phyloP scores from a whole-genome alignment of 1,140 invertebrate species.

The Trachelipus rathkii region DNA sequence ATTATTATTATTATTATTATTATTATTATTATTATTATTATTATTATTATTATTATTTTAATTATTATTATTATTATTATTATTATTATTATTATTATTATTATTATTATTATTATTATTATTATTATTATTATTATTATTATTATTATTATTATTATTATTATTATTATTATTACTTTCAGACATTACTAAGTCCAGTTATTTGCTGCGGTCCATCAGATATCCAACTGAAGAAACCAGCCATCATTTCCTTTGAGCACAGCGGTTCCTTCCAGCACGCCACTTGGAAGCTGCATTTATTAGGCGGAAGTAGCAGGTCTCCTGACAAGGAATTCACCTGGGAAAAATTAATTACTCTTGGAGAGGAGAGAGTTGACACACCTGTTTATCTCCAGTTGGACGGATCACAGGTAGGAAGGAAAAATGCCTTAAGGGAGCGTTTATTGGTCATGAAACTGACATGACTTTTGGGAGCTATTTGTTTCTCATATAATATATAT shows the following conservation, averaged over 20 bases:
- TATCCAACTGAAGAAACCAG: slow-evolving; percentile 19
- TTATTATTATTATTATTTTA: slow-evolving; percentile 22
- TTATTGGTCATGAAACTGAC: too few species aligned
- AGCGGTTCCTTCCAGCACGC: slow-evolving; percentile 20
- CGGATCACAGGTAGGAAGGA: slow-evolving; percentile 49
- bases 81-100: slow-evolving; percentile 14
- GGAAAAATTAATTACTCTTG: slow-evolving; percentile 62
- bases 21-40: slow-evolving; percentile 25
- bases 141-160: slow-evolving; percentile 1
- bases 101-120: slow-evolving; percentile 14
- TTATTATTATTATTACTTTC: not conserved
- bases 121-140: slow-evolving; percentile 11
- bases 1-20: slow-evolving; percentile 25
- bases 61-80: slow-evolving; percentile 21
- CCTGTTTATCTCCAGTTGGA: slow-evolving; percentile 88
- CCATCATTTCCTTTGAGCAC: slow-evolving; percentile 25
- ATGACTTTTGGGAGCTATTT: too few species aligned
- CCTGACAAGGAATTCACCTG: slow-evolving; percentile 12
- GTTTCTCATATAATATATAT: not conserved
- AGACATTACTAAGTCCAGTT: slow-evolving; percentile 27
- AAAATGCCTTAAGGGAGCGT: too few species aligned
- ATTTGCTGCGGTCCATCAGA: slow-evolving; percentile 20
- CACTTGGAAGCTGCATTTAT: slow-evolving; percentile 60
- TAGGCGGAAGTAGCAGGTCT: slow-evolving; percentile 47
- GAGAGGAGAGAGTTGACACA: slow-evolving; percentile 91